These are phyloP conservation scores for Eriosoma lanigerum DNA, from an alignment of 1,140 invertebrate species.

Conservation along the genomic window DNA sequence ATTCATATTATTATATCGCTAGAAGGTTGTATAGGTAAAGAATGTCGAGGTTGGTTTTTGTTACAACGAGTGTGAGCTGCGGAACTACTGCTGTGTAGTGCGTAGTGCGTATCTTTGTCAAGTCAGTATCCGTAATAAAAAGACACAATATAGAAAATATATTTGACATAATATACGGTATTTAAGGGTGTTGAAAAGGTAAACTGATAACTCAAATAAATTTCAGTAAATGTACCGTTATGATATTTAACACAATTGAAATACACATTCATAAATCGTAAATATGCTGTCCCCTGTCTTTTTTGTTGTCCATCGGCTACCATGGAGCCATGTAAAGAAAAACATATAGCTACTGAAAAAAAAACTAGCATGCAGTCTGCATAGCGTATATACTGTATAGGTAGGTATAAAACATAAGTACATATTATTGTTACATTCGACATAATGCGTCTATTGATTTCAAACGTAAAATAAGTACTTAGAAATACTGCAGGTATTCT, in stretches of 20 bases:
- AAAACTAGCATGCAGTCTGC: too few species aligned
- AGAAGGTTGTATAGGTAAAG: not conserved
- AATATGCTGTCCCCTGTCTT: slow-evolving; percentile 5
- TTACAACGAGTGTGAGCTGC: not conserved
- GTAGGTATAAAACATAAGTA: too few species aligned
- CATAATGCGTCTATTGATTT: not conserved
- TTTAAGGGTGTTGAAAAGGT: slow-evolving; percentile 16
- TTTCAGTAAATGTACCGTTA: slow-evolving; percentile 16
- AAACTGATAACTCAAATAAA: slow-evolving; percentile 22
- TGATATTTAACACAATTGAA: slow-evolving; percentile 7
- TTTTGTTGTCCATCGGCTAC: slow-evolving; percentile 7
- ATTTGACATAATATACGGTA: not conserved
- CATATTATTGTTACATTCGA: not conserved
- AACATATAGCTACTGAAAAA: slow-evolving; percentile 36
- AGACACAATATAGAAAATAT: too few species aligned
- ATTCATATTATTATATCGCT: too few species aligned
- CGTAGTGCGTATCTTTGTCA: not conserved
- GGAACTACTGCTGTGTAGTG: not conserved
- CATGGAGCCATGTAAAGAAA: slow-evolving; percentile 6
- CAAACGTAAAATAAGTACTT: too few species aligned
- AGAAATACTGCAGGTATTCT: too few species aligned
- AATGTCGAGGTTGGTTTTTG: slow-evolving; percentile 11
- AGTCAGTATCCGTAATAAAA: not conserved
- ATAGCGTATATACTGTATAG: too few species aligned
- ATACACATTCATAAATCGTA: not conserved